Evolutionary conservation across 2,888 invertebrate genomes (phyloP), one percentile per base, ranked within the genome.

Genomic region (Tachystola acroxantha): DNA sequence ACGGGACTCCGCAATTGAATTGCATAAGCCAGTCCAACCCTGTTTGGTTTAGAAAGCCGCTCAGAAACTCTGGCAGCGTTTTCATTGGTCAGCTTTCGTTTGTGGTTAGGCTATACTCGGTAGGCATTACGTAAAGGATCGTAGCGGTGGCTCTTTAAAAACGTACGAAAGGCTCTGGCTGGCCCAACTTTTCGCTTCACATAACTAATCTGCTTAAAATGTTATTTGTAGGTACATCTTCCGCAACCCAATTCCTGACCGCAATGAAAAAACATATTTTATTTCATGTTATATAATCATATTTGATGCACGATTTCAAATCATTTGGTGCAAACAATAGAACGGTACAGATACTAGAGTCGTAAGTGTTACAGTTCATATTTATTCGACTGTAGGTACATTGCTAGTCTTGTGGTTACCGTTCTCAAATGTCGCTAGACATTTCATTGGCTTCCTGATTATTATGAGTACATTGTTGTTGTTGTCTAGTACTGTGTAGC

Each of bases 141-240:
- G 10, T 20, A 7, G 19, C 9, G 9, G 24, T 34, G 27, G 28
- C 31, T 30, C 34, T 9, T 16, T 19, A 26, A 39, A 25, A 25
- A 10, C 7, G 14, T 26, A 12, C n/a, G 12, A 13, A 5, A 16
- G 16, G 16, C 3, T 16, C 6, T 16, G 6, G 16, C 16, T 16
- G 16, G 16, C 16, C 3, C 10, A n/a, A 12, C 22, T 16, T 6
- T 19, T 20, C 12, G 25, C 40, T 32, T 16, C 3, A 16, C 16
- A 40, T 35, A 29, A 42, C 32, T 48, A 53, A 53, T 53, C 53
- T 37, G 35, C 40, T 49, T 48, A 44, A 39, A 44, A 45, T 40
- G 41, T n/a, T n/a, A n/a, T n/a, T n/a, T n/a, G n/a, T n/a, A n/a
- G n/a, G n/a, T n/a, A n/a, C n/a, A n/a, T n/a, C n/a, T n/a, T n/a